phyloP scores from a whole-genome alignment of 2,797 vertebrate species.

The Cottoperca gobio region DNA sequence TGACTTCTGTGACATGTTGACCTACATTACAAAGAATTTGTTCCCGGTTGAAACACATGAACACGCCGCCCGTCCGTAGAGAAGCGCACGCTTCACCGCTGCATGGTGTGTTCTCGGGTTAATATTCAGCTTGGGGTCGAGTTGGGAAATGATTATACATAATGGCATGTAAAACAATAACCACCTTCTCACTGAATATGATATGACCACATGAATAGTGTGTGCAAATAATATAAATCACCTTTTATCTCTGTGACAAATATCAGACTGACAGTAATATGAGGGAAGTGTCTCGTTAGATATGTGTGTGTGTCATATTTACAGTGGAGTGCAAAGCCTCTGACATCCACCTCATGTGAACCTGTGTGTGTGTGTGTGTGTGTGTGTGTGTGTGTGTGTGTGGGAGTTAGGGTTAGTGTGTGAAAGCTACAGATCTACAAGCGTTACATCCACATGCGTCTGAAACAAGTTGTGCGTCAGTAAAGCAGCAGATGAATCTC shows the following conservation, averaged over 20 bases:
- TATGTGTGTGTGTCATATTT: neutral
- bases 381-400: neutral
- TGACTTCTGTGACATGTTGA: no score
- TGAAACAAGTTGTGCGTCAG: neutral
- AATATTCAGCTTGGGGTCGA: neutral
- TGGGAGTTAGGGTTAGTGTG: neutral
- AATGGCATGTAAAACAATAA: conserved; percentile 15
- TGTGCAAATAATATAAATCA: neutral
- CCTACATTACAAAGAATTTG: no score
- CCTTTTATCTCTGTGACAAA: neutral
- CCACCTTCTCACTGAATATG: neutral
- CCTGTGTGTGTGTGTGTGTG: neutral
- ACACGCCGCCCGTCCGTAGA: no score
- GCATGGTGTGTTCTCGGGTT: neutral
- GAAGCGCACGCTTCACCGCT: no score
- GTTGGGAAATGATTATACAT: neutral
- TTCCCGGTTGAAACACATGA: no score
- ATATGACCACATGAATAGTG: neutral
- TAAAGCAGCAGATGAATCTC: neutral
- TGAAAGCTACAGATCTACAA: conserved; percentile 18
- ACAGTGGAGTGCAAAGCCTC: neutral
- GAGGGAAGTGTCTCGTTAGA: neutral
- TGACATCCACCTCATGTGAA: neutral
- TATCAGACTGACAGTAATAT: neutral
- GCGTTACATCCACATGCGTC: neutral